A percentile compares a stretch with the other conserved stretches of the same genome.
These are phyloP conservation scores for Phymatocera aterrima DNA, from an alignment of 2,888 invertebrate species.

Conservation along the genomic window DNA sequence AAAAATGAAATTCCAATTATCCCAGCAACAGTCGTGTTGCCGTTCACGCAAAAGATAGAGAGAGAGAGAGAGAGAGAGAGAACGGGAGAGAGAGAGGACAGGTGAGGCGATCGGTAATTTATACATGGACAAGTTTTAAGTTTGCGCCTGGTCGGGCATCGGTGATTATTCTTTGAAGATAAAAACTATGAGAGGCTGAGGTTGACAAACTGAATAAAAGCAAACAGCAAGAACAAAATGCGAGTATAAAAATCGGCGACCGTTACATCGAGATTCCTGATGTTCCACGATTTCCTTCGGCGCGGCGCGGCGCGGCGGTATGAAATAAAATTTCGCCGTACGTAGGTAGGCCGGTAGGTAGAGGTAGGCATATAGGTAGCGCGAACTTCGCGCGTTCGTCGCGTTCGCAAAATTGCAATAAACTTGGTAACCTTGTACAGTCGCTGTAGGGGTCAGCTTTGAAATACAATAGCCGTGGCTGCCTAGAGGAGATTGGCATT, in stretches of 20 bases:
- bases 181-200: neutral
- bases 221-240: neutral
- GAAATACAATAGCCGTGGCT: constrained; percentile 56
- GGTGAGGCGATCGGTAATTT: constrained; percentile 31
- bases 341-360: neutral
- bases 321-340: neutral
- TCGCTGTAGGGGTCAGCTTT: constrained; percentile 59
- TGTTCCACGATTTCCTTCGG: neutral
- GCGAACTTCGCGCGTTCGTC: neutral
- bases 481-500: constrained; percentile 43
- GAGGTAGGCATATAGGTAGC: neutral
- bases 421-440: constrained; percentile 63
- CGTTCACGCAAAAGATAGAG: too few species aligned
- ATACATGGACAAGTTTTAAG: too few species aligned
- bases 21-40: neutral
- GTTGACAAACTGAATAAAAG: constrained; percentile 25
- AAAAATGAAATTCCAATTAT: constrained; percentile 30
- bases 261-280: neutral
- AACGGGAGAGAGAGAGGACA: too few species aligned
- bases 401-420: constrained; percentile 61
- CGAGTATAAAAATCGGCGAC: neutral
- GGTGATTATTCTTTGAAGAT: neutral
- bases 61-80: too few species aligned
- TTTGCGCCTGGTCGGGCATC: constrained; percentile 27
- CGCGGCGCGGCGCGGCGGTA: neutral